Conservation (phyloP, 2,888 invertebrate species). For the Chirona hameri region DNA sequence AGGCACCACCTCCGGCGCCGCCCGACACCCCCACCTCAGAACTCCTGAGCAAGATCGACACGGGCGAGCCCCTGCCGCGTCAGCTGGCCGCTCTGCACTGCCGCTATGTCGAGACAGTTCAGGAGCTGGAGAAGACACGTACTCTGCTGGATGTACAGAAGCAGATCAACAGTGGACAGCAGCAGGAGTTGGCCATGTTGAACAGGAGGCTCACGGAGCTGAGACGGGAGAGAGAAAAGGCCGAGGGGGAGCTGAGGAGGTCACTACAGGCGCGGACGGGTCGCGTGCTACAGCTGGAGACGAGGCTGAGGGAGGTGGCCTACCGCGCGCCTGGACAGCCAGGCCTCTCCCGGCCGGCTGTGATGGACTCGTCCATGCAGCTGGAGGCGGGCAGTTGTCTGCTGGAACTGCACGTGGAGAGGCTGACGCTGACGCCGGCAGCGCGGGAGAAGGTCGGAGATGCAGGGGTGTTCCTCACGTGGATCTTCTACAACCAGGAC, state of each 20-base stretch:
- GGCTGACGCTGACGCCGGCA: background rate
- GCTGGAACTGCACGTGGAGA: background rate
- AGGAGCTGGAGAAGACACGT: slow-evolving; percentile 34
- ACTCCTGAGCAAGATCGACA: background rate
- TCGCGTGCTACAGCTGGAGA: background rate
- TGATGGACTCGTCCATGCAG: background rate
- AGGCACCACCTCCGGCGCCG: background rate
- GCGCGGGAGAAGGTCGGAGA: background rate
- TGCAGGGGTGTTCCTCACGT: background rate
- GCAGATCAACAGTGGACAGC: slow-evolving; percentile 33
- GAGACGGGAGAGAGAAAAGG: slow-evolving; percentile 40
- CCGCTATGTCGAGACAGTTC: slow-evolving; percentile 33
- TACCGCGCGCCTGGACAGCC: background rate
- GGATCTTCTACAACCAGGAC: slow-evolving; percentile 7
- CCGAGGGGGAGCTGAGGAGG: slow-evolving; percentile 39
- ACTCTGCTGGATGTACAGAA: slow-evolving; percentile 33
- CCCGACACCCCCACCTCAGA: background rate
- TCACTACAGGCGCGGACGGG: slow-evolving; percentile 30
- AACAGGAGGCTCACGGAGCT: slow-evolving; percentile 36
- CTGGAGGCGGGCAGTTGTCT: background rate
- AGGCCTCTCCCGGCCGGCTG: background rate
- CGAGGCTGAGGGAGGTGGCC: background rate
- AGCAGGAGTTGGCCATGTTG: slow-evolving; percentile 30
- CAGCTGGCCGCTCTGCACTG: slow-evolving; percentile 33
- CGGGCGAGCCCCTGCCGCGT: background rate